Base-by-base conservation (phyloP, 2,797 vertebrate genomes). In the Miichthys miiuy region DNA sequence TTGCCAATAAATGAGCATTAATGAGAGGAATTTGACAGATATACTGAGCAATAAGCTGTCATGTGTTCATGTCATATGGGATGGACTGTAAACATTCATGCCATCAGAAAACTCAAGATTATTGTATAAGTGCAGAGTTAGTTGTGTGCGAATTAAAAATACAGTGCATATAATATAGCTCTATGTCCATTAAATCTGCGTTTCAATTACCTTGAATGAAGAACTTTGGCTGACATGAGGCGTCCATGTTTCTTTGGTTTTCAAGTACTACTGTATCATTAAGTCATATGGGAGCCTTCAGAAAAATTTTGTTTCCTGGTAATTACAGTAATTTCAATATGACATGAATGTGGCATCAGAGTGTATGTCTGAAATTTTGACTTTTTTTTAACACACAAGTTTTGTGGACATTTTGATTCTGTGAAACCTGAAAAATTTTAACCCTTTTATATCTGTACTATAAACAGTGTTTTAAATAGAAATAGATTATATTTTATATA, bases 1-100 rank as follows among this genome's bases (percentile, higher is more conserved):
- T 64, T 46, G 17, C 66, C 44, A 70, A 44, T 63, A 42, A 82
- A 50, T 0, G 3, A 57, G 11, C 11, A 68, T 42, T 21, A 72
- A 69, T 42, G 23, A 75, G 14, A 38, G n/a, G n/a, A 46, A 77
- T 74, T 57, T 25, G 12, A 77, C 23, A 48, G 55, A 67, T 51
- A 3, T 48, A 44, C 17, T 61, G n/a, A 71, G 27, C 17, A 41
- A 41, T 50, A 23, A 51, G 57, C n/a, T 10, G 0, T 34, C 30
- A 34, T 34, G 30, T 1, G 0, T 44, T 50, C 20, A 17, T 4
- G 4, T 27, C 27, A 11, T 10, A 50, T 44, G 18, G 16, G 46
- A 46, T n/a, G 0, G 47, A 54, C 12, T 10, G 38, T 42, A 1
- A 71, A 74, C 8, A 23, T 72, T 62, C 14, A 18, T 12, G 17